Conservation (phyloP, 2,797 vertebrate genomes). For the Coracias cyanogaster region DNA sequence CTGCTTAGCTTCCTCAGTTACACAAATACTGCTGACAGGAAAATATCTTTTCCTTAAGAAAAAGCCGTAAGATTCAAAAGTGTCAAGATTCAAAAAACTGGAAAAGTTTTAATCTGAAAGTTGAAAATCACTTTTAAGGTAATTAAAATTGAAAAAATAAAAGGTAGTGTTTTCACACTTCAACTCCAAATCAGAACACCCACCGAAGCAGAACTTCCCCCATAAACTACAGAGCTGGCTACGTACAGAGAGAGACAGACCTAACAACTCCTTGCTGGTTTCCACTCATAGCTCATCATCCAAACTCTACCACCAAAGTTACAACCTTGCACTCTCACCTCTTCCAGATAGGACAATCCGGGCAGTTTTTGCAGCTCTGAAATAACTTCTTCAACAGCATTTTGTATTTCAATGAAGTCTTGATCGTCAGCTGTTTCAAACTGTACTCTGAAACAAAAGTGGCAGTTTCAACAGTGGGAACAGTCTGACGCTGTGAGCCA, state of each 20-base stretch:
- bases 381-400: conserved; percentile 87
- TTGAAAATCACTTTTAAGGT: not conserved
- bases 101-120: not conserved
- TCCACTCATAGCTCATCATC: not conserved
- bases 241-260: not conserved
- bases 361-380: conserved; percentile 86
- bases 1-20: not conserved
- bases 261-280: not conserved
- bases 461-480: not conserved
- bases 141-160: not conserved
- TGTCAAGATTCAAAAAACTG: no score
- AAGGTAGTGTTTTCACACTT: not conserved
- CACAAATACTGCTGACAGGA: not conserved
- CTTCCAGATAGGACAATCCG: conserved; percentile 75
- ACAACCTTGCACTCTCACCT: conserved; percentile 77
- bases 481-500: fast-evolving
- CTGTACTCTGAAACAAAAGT: conserved; percentile 68
- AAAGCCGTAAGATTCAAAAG: not conserved
- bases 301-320: not conserved
- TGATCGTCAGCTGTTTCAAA: conserved; percentile 85
- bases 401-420: conserved; percentile 85
- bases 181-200: not conserved
- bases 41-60: not conserved
- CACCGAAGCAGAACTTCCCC: not conserved
- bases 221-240: not conserved